Base-by-base conservation (phyloP, 1,140 invertebrate genomes). In the Diabrotica undecimpunctata region DNA sequence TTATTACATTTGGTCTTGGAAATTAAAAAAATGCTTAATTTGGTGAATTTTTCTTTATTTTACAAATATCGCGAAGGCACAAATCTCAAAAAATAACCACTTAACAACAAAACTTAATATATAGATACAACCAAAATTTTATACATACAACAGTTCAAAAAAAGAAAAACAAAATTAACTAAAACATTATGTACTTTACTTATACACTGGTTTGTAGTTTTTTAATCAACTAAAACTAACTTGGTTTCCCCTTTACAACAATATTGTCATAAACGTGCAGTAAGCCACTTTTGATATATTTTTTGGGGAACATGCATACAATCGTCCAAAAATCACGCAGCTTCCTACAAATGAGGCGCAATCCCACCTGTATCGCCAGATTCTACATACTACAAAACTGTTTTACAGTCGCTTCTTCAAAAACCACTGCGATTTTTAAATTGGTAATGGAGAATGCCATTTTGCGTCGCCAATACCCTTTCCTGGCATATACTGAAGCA, bases 31-130 rank as follows among this genome's bases (percentile, higher is more conserved):
- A 25, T 25, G 25, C 25, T 1, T 25, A 25, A 5, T 46, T n/a
- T 46, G 41, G 41, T 46, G 41, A 46, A 46, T 46, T 67, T 67
- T 66, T 67, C 59, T 74, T 75, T 76, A 75, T 75, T 76, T 76
- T 74, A 76, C 71, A 76, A 76, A 76, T 73, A 70, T 76, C 67
- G 75, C 75, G 66, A 76, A 76, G 75, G 75, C 73, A 76, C 75
- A 76, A 76, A 75, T 76, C 74, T 76, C 70, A 75, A 76, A 74
- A 74, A 71, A 67, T 69, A 74, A 70, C 66, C 70, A 67, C 66
- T 60, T 70, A 72, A 71, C 70, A 71, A 73, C 66, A 64, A 62
- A 74, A 70, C 70, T 62, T 59, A 70, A 70, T 25, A 54, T 25
- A 61, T 51, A 36, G 25, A 52, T 51, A 61, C 41, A 52, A 61